Evolutionary conservation across 2,888 invertebrate species (phyloP).

Genomic region (Eulithis testata): DNA sequence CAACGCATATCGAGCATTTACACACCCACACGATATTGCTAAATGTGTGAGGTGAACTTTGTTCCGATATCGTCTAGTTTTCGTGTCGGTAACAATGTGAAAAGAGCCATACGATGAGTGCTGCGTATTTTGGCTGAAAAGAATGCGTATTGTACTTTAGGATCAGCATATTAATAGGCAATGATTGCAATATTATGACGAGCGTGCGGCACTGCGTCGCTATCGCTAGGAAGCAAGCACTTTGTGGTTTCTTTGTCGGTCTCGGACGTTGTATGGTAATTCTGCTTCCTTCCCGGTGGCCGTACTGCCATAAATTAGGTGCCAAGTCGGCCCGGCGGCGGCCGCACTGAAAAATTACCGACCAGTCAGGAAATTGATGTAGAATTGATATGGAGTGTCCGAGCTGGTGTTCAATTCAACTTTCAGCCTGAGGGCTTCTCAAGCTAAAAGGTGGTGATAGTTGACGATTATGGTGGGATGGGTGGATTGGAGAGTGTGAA

Average conservation of each 20-base stretch:
- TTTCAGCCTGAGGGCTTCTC: too few relatives aligned
- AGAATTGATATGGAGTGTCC: constrained; percentile 46
- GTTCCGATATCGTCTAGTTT: too few relatives aligned
- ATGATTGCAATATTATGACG: constrained; percentile 39
- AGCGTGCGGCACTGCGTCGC: constrained; percentile 62
- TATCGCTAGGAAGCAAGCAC: constrained; percentile 54
- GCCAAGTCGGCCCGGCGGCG: constrained; percentile 66
- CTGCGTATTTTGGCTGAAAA: too few relatives aligned
- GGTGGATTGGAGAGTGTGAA: too few relatives aligned
- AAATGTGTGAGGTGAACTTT: too few relatives aligned
- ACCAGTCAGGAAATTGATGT: constrained; percentile 62
- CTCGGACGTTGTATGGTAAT: constrained; percentile 80
- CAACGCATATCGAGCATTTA: too few relatives aligned
- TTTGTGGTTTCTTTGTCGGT: constrained; percentile 68
- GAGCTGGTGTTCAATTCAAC: not conserved
- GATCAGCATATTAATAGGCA: constrained; percentile 24
- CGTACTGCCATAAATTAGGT: constrained; percentile 74
- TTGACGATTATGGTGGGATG: too few relatives aligned
- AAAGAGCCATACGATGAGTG: too few relatives aligned
- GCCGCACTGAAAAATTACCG: constrained; percentile 78
- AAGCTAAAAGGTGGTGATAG: too few relatives aligned
- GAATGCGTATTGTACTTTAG: not conserved
- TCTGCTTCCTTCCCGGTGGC: constrained; percentile 74
- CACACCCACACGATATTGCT: too few relatives aligned
- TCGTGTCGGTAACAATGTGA: too few relatives aligned